These are phyloP conservation scores for Cosmia pyralina DNA, from an alignment of 2,888 invertebrate species.

Conservation along the genomic window DNA sequence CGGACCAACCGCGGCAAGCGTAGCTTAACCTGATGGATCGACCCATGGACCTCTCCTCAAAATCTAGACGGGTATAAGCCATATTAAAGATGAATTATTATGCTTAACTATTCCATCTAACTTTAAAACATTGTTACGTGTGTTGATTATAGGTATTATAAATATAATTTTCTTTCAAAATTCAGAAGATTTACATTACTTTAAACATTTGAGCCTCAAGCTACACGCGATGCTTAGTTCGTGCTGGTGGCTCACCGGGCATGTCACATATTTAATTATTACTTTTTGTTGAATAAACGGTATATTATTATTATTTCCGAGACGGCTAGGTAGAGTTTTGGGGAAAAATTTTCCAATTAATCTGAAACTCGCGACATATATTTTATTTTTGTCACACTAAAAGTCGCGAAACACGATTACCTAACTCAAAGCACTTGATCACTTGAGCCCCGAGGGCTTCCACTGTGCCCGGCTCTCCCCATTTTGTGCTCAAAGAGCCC, in stretches of 20 bases:
- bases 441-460: slow-evolving; percentile 34
- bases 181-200: neutral
- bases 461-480: slow-evolving; percentile 32
- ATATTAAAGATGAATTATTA: neutral
- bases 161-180: neutral
- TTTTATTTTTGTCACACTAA: slow-evolving; percentile 13
- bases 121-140: neutral
- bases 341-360: neutral
- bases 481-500: slow-evolving; percentile 43
- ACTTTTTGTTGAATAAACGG: too few relatives aligned
- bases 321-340: neutral
- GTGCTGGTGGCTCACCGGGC: too few relatives aligned
- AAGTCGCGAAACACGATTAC: slow-evolving; percentile 38
- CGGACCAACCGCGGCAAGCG: too few relatives aligned
- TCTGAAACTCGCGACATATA: neutral
- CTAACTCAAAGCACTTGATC: slow-evolving; percentile 49
- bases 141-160: too few relatives aligned
- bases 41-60: too few relatives aligned
- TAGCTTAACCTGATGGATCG: too few relatives aligned
- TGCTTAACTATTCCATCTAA: neutral
- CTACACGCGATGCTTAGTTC: too few relatives aligned
- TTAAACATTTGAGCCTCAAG: too few relatives aligned
- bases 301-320: too few relatives aligned
- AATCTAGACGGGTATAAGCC: neutral
- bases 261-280: too few relatives aligned